Evolutionary conservation across 2,888 invertebrate species (phyloP), one percentile per base, ranked within the genome.

Genomic region (Drosophila cracens): DNA sequence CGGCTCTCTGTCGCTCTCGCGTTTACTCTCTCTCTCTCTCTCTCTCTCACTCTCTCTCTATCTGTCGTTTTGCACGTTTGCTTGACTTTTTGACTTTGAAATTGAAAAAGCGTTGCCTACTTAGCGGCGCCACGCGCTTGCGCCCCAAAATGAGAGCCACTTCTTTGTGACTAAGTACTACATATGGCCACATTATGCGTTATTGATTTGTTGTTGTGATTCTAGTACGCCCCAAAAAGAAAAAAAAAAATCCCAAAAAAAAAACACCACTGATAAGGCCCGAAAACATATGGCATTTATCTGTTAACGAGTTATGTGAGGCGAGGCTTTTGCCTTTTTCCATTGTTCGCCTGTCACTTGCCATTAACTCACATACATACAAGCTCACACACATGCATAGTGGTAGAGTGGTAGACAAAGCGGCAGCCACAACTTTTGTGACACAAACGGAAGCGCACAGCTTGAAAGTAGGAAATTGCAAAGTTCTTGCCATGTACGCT

Each of bases 71-170:
- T 38, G 27, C 29, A n/a, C 29, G 56, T 56, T 52, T 52, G 75
- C 83, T 82, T 85, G 85, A 85, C 85, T 88, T 88, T 85, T 85
- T 85, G 85, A 85, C 85, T 88, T 85, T 85, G 85, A 85, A 88
- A 88, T 86, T 56, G 56, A 71, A 82, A 83, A 76, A 68, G 71
- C 72, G 67, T 82, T 87, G 89, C 87, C 81, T 89, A 89, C 80
- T 78, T 87, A 74, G 69, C 57, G 62, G 87, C 78, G 82, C 75
- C 61, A 52, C 58, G 82, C 87, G 82, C 84, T 70, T 84, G 87
- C 83, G 87, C 77, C 33, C 25, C 56, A 43, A 46, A 63, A 49
- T 46, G 70, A 73, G 64, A 70, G 61, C 27, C 52, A 46, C 8
- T 27, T 38, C 31, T 48, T n/a, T 34, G 46, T 66, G 49, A 31